Base-by-base conservation (phyloP, 2,797 vertebrate genomes). In the Varecia variegata region DNA sequence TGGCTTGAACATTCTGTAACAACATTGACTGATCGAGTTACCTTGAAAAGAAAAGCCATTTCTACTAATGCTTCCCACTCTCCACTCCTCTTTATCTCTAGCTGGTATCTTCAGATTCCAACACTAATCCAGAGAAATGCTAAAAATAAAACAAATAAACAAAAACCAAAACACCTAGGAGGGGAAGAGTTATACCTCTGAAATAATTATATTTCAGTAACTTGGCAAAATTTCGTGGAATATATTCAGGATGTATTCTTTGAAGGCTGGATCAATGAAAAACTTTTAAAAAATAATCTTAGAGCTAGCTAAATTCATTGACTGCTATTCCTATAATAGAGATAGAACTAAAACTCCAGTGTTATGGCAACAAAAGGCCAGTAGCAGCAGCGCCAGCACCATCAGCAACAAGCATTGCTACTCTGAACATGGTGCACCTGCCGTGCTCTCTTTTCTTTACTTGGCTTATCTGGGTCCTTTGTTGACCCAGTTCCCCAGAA, bases 151-250 rank as follows among this genome's bases (percentile, higher is more conserved):
- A 80, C 18, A 35, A 67, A 88, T 0, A 65, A 65, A 35, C 7
- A 54, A 73, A 81, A 67, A 4, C 62, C 30, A n/a, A 65, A 65
- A 65, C 62, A 38, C 2, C 27, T 88, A 79, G 20, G 10, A 62
- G 8, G 3, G 2, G 30, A 82, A 83, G 1, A 15, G 13, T 27
- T 92, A 1, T 25, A 76, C 83, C 38, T 45, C 11, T 79, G 79
- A 94, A 85, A 68, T 77, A 56, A 54, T 83, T 32, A 30, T 18
- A 82, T 52, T 88, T 86, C 14, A 83, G 23, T 85, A 88, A 70
- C 7, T 56, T 90, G 56, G 30, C 11, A 83, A 67, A 82, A 93
- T 58, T 71, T 17, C 17, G 40, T 65, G 35, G 21, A 1, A 47
- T 74, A 30, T n/a, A 65, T 58, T 88, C 17, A 89, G 68, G 20